These are phyloP conservation scores for Trypoxylon attenuatum DNA, from an alignment of 2,888 invertebrate species.

Conservation along the genomic window DNA sequence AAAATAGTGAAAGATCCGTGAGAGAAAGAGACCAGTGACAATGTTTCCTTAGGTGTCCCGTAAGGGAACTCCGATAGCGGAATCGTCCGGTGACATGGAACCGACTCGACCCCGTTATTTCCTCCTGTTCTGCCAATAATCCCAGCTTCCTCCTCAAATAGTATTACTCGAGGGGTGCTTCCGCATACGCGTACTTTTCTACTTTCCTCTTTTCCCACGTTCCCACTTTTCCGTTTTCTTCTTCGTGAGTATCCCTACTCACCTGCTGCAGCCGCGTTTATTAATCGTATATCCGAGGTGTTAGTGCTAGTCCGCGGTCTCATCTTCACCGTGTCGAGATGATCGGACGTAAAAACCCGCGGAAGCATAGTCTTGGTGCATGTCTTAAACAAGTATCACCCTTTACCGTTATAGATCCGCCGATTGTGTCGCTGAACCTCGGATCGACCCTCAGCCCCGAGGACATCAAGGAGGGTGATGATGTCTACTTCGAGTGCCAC, in stretches of 20 bases:
- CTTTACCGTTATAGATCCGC: slow-evolving; percentile 82
- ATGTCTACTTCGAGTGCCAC: slow-evolving; percentile 95
- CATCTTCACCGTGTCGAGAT: too few relatives aligned
- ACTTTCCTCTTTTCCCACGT: background rate
- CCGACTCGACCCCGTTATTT: too few relatives aligned
- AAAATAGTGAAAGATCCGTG: slow-evolving; percentile 24
- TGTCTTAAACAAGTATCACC: background rate
- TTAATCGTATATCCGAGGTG: too few relatives aligned
- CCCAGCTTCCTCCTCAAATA: too few relatives aligned
- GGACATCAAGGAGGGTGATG: slow-evolving; percentile 94
- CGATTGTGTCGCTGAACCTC: slow-evolving; percentile 86
- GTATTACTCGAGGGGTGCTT: too few relatives aligned
- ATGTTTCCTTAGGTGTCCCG: background rate
- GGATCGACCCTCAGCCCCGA: slow-evolving; percentile 90
- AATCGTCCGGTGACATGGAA: background rate
- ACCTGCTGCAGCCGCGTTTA: too few relatives aligned
- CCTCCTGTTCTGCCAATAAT: too few relatives aligned
- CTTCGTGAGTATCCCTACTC: too few relatives aligned
- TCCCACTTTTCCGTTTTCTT: too few relatives aligned
- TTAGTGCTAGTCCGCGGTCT: too few relatives aligned
- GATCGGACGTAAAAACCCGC: too few relatives aligned
- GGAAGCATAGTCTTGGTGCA: too few relatives aligned
- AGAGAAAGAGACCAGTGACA: slow-evolving; percentile 1
- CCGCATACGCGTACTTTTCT: background rate
- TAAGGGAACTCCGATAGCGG: background rate